Base-by-base conservation (phyloP, 2,113 vertebrate species). In the Corvus hawaiiensis region DNA sequence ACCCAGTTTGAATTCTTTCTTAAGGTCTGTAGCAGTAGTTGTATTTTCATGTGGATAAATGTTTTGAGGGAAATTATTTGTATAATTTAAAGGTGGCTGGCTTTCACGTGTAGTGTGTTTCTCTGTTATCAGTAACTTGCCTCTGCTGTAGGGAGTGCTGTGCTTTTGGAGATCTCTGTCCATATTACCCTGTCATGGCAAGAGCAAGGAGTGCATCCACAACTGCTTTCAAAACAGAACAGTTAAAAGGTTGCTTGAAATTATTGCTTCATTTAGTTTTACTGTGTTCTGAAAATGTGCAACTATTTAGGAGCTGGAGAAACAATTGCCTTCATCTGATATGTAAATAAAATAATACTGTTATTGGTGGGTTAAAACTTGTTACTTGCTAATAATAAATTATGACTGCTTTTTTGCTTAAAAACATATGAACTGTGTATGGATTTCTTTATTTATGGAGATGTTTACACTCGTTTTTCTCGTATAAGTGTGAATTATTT, bases 321-420 rank as follows among this genome's bases (percentile, higher is more conserved):
- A 94, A 78, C 28, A 22, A 69, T 93, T 96, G 83, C 88, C 41
- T 75, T 93, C 48, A 49, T 92, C 62, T 87, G 22, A 54, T 64
- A 23, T 93, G 66, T 93, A 89, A 96, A 96, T 96, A 94, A 95
- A 94, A 39, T 30, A 56, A 69, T 67, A 23, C 26, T 91, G 44
- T 81, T 90, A 49, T 11, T 90, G 66, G 28, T 75, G 78, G 59
- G 41, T 68, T 94, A 21, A 78, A 61, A 64, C 68, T 80, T 95
- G 73, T 76, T 94, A 58, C 26, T 89, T 89, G 69, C 48, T 93
- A 75, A 69, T 88, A 94, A 79, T 84, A 39, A 75, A 69, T 48
- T 78, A 43, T 79, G 61, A 58, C 27, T 1, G 19, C n/a, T 67
- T 89, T 76, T 80, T 88, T 90, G 68, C 54, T 84, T 91, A 59